A percentile compares a stretch with the other conserved stretches of the same genome.
Evolutionary conservation across 1,140 invertebrate species (phyloP).

Genomic region (Cepaea nemoralis): DNA sequence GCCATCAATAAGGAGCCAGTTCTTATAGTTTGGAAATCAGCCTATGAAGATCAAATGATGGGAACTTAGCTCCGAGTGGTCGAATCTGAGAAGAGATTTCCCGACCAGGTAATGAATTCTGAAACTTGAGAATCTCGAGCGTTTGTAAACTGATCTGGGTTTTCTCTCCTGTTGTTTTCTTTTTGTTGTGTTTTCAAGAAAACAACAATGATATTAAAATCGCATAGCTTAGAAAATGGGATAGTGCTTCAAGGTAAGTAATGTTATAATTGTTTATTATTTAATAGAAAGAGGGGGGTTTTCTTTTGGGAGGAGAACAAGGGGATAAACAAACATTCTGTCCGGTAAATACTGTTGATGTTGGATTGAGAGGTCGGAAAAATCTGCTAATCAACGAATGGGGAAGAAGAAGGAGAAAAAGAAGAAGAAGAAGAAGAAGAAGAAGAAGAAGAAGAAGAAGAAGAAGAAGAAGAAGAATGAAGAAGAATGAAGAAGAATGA

Average conservation of each 20-base stretch:
- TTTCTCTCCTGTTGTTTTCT: too few relatives aligned
- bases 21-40: background rate
- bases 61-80: background rate
- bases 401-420: background rate
- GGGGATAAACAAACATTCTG: too few relatives aligned
- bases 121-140: background rate
- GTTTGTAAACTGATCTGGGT: background rate
- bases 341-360: background rate
- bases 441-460: background rate
- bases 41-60: background rate
- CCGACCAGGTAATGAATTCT: slow-evolving; percentile 2
- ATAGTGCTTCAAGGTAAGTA: too few relatives aligned
- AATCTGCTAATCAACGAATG: background rate
- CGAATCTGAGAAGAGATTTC: background rate
- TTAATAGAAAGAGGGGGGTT: too few relatives aligned
- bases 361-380: background rate
- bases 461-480: too few relatives aligned
- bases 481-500: too few relatives aligned
- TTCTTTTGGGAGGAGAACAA: too few relatives aligned
- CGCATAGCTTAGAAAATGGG: too few relatives aligned
- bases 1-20: background rate
- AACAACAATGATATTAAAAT: background rate
- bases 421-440: background rate
- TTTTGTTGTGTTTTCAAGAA: background rate
- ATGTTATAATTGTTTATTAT: too few relatives aligned